Base-by-base conservation (phyloP, 2,797 vertebrate genomes). In the Mergus octosetaceus region DNA sequence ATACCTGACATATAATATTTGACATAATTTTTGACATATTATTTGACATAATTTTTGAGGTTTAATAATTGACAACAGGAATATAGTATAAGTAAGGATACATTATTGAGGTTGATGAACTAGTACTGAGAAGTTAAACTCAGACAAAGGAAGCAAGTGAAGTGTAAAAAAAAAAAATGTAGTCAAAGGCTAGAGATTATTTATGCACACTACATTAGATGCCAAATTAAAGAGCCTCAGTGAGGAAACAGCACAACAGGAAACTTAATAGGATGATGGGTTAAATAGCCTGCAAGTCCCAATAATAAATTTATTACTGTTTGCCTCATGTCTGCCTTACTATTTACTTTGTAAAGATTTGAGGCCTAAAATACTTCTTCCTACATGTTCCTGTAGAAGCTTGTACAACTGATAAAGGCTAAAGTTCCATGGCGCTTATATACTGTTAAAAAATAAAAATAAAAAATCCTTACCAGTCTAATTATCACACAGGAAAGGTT, bases 391-490 rank as follows among this genome's bases (percentile, higher is more conserved):
- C 7, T 54, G 20, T 4, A 38, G 39, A 7, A 4, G 10, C 47
- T 79, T n/a, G 18, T 58, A 89, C 43, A 57, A 39, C 45, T 49
- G 27, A 32, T 11, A 58, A 0, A 34, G 20, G 15, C 30, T 58
- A 17, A 76, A 13, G 16, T 56, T 30, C 36, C 10, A 17, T 4
- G 4, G 60, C 7, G 54, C 6, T 66, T 56, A 56, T 0, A 39
- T 0, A 30, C 6, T 65, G 3, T 8, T 39, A 5, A 49, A 49
- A 49, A 49, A 49, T 49, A 89, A 85, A 83, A 92, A 68, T 49
- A 4, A 3, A 6, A 60, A 51, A 3, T 4, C 10, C 45, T 0
- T 17, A 85, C 25, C 5, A 64, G n/a, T 13, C 6, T 71, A 91
- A 75, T 25, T 22, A 43, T 9, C 10, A 91, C 4, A 30, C 3